Conservation (phyloP, 1,140 invertebrate species). For the Eupristina koningsbergeri region DNA sequence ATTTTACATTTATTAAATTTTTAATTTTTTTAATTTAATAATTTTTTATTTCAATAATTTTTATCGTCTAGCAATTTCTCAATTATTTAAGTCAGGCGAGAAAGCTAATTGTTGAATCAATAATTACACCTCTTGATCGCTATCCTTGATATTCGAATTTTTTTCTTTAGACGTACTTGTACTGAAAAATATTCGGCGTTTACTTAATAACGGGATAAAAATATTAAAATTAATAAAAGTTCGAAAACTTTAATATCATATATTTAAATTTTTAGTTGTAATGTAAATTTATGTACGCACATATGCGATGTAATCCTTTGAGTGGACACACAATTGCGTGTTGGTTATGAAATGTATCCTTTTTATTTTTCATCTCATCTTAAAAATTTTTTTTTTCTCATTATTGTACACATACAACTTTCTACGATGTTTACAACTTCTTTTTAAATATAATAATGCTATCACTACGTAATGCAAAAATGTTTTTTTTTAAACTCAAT, state of each 20-base stretch:
- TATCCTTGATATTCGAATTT: not conserved
- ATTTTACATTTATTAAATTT: too few relatives aligned
- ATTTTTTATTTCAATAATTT: too few relatives aligned
- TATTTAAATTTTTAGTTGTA: too few relatives aligned
- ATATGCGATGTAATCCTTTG: not conserved
- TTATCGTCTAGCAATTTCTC: conserved; percentile 78
- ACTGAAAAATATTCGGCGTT: too few relatives aligned
- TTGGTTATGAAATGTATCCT: conserved; percentile 67
- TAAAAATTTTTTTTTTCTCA: conserved; percentile 55
- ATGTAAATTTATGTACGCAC: not conserved
- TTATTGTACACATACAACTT: conserved; percentile 57
- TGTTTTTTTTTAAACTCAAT: too few relatives aligned
- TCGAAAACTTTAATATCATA: too few relatives aligned
- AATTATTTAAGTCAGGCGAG: not conserved
- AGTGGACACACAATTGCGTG: conserved; percentile 56
- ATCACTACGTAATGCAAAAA: too few relatives aligned
- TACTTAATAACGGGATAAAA: too few relatives aligned
- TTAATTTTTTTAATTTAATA: too few relatives aligned
- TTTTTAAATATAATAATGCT: too few relatives aligned
- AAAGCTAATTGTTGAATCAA: not conserved
- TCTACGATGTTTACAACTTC: conserved; percentile 56
- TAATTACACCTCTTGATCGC: not conserved
- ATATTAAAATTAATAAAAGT: not conserved
- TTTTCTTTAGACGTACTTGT: too few relatives aligned
- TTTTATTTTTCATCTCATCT: conserved; percentile 52